These are phyloP conservation scores for Schizothorax lantsangensis DNA, from an alignment of 2,797 vertebrate genomes.

Conservation along the genomic window DNA sequence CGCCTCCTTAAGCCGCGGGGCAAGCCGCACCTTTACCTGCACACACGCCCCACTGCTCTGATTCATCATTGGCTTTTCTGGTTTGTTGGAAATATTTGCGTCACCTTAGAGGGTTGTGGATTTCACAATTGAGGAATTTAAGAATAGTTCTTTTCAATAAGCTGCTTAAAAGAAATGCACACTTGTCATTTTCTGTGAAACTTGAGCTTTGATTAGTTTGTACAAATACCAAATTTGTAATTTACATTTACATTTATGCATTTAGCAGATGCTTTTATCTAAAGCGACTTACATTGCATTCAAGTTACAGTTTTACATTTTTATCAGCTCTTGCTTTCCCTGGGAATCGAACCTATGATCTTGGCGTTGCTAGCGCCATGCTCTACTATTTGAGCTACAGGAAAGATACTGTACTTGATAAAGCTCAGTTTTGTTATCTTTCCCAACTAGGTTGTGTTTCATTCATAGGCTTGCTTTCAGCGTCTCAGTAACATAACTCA, in stretches of 20 bases:
- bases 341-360: too few species aligned
- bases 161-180: slow-evolving; percentile 17
- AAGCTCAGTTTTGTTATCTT: slow-evolving; percentile 17
- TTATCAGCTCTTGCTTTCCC: too few species aligned
- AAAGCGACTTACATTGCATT: too few species aligned
- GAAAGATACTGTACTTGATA: neutral
- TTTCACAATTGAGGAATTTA: slow-evolving; percentile 28
- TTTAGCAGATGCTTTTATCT: too few species aligned
- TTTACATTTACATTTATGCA: too few species aligned
- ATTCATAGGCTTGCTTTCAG: neutral
- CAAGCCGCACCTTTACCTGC: slow-evolving; percentile 63
- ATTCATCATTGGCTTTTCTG: slow-evolving; percentile 51
- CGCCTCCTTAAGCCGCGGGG: slow-evolving; percentile 25
- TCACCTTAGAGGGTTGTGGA: slow-evolving; percentile 24
- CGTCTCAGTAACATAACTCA: neutral
- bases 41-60: slow-evolving; percentile 41
- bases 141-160: neutral
- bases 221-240: neutral
- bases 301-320: too few species aligned
- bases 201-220: neutral
- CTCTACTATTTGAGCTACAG: too few species aligned
- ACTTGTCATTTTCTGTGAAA: slow-evolving; percentile 1
- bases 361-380: too few species aligned
- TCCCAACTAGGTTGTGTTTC: neutral
- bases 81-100: slow-evolving; percentile 24